Percentiles rank a stretch among this genome's conserved stretches.
Evolutionary conservation across 2,113 vertebrate genomes (phyloP).

Genomic region (Macquaria ambigua): DNA sequence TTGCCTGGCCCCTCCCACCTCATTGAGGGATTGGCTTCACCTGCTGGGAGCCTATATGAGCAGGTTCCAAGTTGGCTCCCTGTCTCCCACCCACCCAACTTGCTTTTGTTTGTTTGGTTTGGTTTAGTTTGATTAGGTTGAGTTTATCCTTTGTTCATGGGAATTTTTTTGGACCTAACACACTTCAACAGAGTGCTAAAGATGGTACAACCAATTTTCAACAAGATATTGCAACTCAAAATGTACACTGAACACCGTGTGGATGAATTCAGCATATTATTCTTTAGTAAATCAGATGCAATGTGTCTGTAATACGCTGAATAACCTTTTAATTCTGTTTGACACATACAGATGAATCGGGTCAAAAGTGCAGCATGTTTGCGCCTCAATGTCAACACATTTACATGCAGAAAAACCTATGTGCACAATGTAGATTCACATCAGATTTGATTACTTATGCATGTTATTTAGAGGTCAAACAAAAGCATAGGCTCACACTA

Average conservation of each 20-base stretch:
- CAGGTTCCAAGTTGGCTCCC: too few relatives aligned
- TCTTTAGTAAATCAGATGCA: neutral
- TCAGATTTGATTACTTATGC: conserved; percentile 9
- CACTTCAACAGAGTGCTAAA: neutral
- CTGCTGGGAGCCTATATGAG: too few relatives aligned
- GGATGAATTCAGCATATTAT: neutral
- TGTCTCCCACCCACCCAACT: too few relatives aligned
- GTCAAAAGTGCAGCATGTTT: conserved; percentile 1
- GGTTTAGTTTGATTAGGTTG: too few relatives aligned
- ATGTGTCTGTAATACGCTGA: neutral
- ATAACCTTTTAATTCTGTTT: neutral
- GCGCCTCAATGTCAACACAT: neutral
- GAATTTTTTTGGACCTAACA: too few relatives aligned
- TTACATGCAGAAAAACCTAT: neutral
- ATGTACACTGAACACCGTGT: neutral
- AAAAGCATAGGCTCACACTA: neutral
- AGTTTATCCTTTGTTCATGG: too few relatives aligned
- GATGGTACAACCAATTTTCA: neutral
- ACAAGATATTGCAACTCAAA: neutral
- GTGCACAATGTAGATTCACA: neutral
- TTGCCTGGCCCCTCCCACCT: too few relatives aligned
- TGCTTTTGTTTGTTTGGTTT: too few relatives aligned
- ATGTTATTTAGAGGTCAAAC: conserved; percentile 31
- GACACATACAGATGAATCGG: neutral
- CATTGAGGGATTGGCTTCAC: too few relatives aligned